Evolutionary conservation across 2,888 invertebrate genomes (phyloP), one percentile per base, ranked within the genome.

Genomic region (Cosmopolites sordidus): DNA sequence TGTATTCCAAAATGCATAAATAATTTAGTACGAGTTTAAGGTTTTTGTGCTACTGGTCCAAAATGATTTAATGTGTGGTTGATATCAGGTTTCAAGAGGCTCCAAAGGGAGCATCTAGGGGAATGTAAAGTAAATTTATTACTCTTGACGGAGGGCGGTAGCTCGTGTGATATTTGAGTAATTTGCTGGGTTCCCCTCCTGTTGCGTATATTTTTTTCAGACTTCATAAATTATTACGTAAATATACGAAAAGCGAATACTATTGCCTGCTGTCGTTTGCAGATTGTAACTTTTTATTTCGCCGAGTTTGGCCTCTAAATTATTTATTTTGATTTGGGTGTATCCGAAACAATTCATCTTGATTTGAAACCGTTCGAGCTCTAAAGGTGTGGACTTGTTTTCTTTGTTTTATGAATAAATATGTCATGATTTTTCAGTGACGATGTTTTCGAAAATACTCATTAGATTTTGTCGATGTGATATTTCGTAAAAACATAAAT

Each of bases 31-130:
- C 33, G n/a, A 33, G 33, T 33, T 33, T 33, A 33, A 33, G 15
- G 42, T 48, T 48, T 48, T 48, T 42, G 37, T 16, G 9, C 22
- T 43, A 22, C 38, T 12, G 22, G 9, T 17, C 16, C 27, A 16
- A 50, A 43, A 50, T 50, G 49, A 50, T 50, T 50, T 50, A 50
- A 50, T 50, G 43, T 43, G 49, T 29, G 49, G 49, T 39, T 50
- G 49, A 50, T 50, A 43, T 43, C 43, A 50, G 43, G 49, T 43
- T 50, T 48, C 43, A 48, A 44, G 49, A 44, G 29, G 43, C 49
- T 38, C 9, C 38, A 38, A 37, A 39, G 29, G 38, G 39, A 50
- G 30, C 17, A 12, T 37, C 38, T 11, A 38, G 16, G 49, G 43
- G 27, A 44, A 38, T 43, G 27, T 15, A 39, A 50, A 39, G 33